Percentiles rank a stretch among this genome's conserved stretches.
phyloP scores from a whole-genome alignment of 2,797 vertebrate species.

The Leucoraja ocellata region DNA sequence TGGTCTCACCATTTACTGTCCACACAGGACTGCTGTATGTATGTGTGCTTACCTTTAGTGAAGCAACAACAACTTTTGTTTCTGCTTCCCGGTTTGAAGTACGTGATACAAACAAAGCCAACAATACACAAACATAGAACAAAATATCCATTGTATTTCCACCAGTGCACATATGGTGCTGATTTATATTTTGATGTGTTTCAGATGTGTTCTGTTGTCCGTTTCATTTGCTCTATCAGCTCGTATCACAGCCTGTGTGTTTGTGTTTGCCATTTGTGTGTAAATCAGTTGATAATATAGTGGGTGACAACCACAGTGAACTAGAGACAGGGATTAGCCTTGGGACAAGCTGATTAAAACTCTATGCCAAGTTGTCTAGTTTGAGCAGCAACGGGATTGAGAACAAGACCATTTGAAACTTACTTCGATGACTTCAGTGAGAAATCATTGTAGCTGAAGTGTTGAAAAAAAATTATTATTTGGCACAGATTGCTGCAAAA shows the following conservation, averaged over 20 bases:
- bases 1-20: neutral
- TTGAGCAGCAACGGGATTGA: neutral
- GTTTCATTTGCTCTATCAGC: neutral
- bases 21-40: neutral
- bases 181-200: neutral
- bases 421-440: neutral
- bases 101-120: neutral
- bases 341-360: neutral
- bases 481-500: neutral
- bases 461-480: neutral
- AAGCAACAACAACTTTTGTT: neutral
- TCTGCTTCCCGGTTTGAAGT: neutral
- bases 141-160: neutral
- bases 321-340: neutral
- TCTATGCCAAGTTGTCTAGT: neutral
- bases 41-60: neutral
- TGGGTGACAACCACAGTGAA: neutral
- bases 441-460: slow-evolving; percentile 6
- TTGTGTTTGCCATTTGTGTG: neutral
- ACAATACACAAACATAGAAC: slow-evolving; percentile 1
- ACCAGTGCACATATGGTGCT: neutral
- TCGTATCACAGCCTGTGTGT: neutral
- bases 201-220: neutral
- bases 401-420: neutral
- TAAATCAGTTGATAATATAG: slow-evolving; percentile 1